A percentile compares a stretch with the other conserved stretches of the same genome.
These are phyloP conservation scores for Marmota monax DNA, from an alignment of 2,113 vertebrate genomes.

Conservation along the genomic window DNA sequence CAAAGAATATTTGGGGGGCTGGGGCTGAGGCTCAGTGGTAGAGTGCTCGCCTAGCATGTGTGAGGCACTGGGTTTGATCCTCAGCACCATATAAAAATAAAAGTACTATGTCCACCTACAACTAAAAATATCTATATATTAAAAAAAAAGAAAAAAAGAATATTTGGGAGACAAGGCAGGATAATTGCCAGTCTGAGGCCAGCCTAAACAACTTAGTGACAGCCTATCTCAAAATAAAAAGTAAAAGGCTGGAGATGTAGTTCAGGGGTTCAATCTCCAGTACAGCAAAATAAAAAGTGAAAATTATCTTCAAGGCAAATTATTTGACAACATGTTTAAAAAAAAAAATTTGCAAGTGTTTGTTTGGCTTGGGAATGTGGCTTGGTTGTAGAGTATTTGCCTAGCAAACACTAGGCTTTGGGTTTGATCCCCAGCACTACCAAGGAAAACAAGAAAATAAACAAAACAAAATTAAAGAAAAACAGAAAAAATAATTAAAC, in stretches of 20 bases:
- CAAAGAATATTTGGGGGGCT: neutral
- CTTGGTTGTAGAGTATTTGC: too few relatives aligned
- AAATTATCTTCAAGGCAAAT: neutral
- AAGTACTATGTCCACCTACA: too few relatives aligned
- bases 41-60: too few relatives aligned
- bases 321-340: neutral
- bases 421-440: neutral
- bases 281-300: neutral
- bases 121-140: too few relatives aligned
- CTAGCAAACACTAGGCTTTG: neutral
- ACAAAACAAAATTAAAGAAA: neutral
- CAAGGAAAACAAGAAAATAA: neutral
- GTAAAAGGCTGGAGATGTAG: neutral
- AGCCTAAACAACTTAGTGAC: neutral
- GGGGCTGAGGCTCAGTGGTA: too few relatives aligned
- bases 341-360: neutral
- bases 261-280: neutral
- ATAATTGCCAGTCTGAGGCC: neutral
- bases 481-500: neutral
- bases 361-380: too few relatives aligned
- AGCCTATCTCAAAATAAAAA: neutral
- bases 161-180: neutral
- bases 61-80: too few relatives aligned
- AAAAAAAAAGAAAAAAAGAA: too few relatives aligned
- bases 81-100: too few relatives aligned